Evolutionary conservation across 2,888 invertebrate species (phyloP).

Genomic region (Chrysolina oricalcia): DNA sequence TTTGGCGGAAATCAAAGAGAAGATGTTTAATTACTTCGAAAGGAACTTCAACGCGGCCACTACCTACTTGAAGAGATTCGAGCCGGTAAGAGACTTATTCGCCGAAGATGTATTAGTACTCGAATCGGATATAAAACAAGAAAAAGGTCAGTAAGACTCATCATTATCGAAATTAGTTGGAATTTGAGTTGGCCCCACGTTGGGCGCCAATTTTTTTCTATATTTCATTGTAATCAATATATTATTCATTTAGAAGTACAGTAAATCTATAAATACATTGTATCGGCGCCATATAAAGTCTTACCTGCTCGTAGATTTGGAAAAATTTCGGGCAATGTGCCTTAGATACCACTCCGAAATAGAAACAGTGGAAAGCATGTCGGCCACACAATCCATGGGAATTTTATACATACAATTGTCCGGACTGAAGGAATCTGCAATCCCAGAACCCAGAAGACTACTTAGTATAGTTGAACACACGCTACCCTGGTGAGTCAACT

Average conservation of each 20-base stretch:
- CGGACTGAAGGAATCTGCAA: constrained; percentile 81
- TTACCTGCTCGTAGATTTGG: constrained; percentile 71
- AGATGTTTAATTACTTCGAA: constrained; percentile 76
- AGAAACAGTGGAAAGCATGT: constrained; percentile 79
- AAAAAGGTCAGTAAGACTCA: constrained; percentile 71
- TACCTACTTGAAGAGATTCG: constrained; percentile 79
- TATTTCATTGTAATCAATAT: not conserved
- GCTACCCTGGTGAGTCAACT: constrained; percentile 77
- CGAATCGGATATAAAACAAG: constrained; percentile 76
- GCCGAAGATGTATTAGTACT: constrained; percentile 81
- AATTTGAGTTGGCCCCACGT: constrained; percentile 27
- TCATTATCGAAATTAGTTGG: too few relatives aligned
- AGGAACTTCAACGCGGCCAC: constrained; percentile 78
- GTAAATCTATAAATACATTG: too few relatives aligned
- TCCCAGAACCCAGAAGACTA: constrained; percentile 82
- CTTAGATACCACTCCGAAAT: constrained; percentile 82
- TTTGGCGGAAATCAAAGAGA: constrained; percentile 74
- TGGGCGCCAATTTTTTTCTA: not conserved
- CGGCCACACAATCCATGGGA: constrained; percentile 81
- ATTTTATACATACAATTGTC: constrained; percentile 80
- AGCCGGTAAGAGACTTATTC: constrained; percentile 79
- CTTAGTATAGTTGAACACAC: constrained; percentile 78
- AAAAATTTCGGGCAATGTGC: constrained; percentile 79
- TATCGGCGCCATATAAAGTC: too few relatives aligned
- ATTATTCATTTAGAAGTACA: too few relatives aligned